Evolutionary conservation across 2,888 invertebrate species (phyloP), one percentile per base, ranked within the genome.

Genomic region (Caenorhabditis uteleia): DNA sequence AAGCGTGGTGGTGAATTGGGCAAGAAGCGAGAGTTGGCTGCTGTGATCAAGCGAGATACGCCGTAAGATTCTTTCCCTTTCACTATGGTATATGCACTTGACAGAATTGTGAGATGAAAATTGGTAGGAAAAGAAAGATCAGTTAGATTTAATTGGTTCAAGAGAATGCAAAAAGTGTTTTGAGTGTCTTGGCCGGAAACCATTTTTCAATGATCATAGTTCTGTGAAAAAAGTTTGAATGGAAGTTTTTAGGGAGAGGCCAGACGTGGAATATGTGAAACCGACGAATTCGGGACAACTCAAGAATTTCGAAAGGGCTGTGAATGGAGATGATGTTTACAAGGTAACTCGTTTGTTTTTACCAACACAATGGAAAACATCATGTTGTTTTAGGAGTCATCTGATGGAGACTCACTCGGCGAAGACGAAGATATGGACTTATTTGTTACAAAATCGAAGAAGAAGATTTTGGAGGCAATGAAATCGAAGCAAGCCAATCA

Each of bases 311-410:
- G 75, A 75, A 39, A 43, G 75, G 38, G 72, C 72, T 20, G 72
- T 71, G 6, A 75, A 75, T 48, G 75, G 75, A 14, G 70, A 75
- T 45, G 75, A 75, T 43, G 59, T 67, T 27, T 75, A 67, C 40
- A 57, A 68, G 27, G 55, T 56, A 54, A 60, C 59, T 6, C 16
- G 47, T 42, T 31, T 43, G 21, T 21, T 18, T 10, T 36, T 27
- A 44, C 5, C 4, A 12, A 21, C 12, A n/a, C 6, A 40, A 44
- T 26, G 6, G 38, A 44, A 16, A 27, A 45, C 8, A 7, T 20
- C 23, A 34, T 4, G n/a, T 33, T 18, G n/a, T 47, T 25, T 21
- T 29, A 71, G 71, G 74, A 60, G 7, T 74, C 74, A 27, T 74
- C 74, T 2, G 69, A 71, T 40, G 67, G 62, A 21, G 50, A 66